These are phyloP conservation scores for Fragum fragum DNA, from an alignment of 2,888 invertebrate species.

Conservation along the genomic window DNA sequence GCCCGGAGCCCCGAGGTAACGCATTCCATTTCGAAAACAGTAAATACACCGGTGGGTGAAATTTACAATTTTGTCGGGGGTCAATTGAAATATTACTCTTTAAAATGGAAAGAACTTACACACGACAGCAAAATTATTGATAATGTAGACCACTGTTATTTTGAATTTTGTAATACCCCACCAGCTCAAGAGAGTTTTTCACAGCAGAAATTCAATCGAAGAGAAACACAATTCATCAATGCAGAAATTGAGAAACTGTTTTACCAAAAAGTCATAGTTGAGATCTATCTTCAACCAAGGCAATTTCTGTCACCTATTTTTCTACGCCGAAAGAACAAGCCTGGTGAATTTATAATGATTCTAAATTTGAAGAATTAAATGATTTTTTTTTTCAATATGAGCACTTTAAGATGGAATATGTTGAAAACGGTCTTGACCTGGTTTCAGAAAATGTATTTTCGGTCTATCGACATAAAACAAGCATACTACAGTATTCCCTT, in stretches of 20 bases:
- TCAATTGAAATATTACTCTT: conserved; percentile 5
- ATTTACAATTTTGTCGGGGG: conserved; percentile 22
- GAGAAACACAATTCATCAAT: not conserved
- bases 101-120: conserved; percentile 10
- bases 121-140: conserved; percentile 19
- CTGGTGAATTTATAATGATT: conserved; percentile 52
- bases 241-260: conserved; percentile 19
- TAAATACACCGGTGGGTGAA: not conserved
- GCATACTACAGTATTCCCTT: conserved; percentile 56
- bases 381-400: conserved; percentile 46
- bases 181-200: conserved; percentile 15
- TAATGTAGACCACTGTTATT: conserved; percentile 27
- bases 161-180: conserved; percentile 9
- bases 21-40: not conserved
- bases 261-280: conserved; percentile 10
- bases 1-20: not conserved
- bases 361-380: conserved; percentile 59
- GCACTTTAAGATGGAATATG: conserved; percentile 66
- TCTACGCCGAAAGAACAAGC: conserved; percentile 46
- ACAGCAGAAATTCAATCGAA: conserved; percentile 11
- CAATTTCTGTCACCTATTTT: conserved; percentile 38
- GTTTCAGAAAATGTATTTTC: conserved; percentile 48
- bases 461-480: conserved; percentile 47
- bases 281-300: not conserved
- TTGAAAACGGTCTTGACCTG: conserved; percentile 56